Base-by-base conservation (phyloP, 2,888 invertebrate genomes). In the Oasisia sp. region DNA sequence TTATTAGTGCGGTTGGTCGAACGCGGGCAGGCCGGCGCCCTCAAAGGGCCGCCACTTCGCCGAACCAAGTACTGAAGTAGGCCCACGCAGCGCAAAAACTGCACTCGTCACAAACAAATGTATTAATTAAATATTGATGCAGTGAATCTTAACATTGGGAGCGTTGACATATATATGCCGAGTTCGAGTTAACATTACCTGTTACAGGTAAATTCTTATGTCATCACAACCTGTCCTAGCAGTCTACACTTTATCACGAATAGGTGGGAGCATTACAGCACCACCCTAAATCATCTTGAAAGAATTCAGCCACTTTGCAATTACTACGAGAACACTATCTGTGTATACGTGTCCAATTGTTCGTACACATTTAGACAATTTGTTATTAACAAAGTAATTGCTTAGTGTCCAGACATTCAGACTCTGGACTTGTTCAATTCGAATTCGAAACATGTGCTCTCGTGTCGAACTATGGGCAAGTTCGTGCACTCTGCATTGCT, bases 21-120 rank as follows among this genome's bases (percentile, higher is more conserved):
- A 1, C 74, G n/a, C 74, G 74, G 74, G 3, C 74, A 74, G 19
- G 74, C 74, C n/a, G 27, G 74, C 74, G 74, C 27, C 27, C 74
- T 74, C 74, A 27, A 27, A 7, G 74, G 74, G 27, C 74, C 74
- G 74, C 19, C 74, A 74, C 27, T 74, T 74, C 74, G 74, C 27
- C 27, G 74, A 74, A 74, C 14, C 27, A 74, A 74, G n/a, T n/a
- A n/a, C n/a, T n/a, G n/a, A n/a, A n/a, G 19, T 74, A n/a, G 74
- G 19, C 74, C 74, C 74, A 74, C 74, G 74, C 27, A 19, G 3
- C 27, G 19, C 19, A 74, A 74, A 27, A 74, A 74, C 27, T 74
- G 74, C 74, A 74, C 74, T 74, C 74, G 74, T 74, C 27, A 74
- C 74, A 74, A 74, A 74, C 74, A 74, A 74, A 74, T 27, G 74